Evolutionary conservation across 92 coral and sea anemone species (phyloP), one percentile per base, ranked within the genome.

Genomic region (Palythoa grandiflora): DNA sequence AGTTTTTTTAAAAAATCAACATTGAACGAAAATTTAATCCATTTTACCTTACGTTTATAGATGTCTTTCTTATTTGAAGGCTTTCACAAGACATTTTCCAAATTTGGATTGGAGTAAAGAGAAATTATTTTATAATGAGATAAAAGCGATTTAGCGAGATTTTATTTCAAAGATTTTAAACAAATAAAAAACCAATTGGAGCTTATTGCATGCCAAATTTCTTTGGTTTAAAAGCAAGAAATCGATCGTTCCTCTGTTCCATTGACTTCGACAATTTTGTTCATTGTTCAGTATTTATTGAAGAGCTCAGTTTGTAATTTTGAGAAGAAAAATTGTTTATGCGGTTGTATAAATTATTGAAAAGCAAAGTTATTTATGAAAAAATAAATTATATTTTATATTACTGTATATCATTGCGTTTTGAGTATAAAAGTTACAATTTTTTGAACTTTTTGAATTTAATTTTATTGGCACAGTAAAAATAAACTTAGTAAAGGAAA

Each of bases 321-420:
- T 59, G 52, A 60, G 51, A 61, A 61, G 52, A 28, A 28, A 28
- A 28, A 39, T 15, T 80, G 68, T 28, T 19, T 80, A 66, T 48
- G 28, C 28, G 28, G 40, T 19, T 61, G 57, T 80, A 20, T 21
- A 52, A 8, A 77, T 70, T 60, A 73, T 65, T 59, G 59, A 73
- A 61, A 63, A 63, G 73, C 28, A 63, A 80, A 80, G 74, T 7
- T 47, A 11, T 80, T 80, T 80, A 80, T 66, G 28, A 80, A 68
- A 80, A 80, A 57, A 79, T 37, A 19, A 35, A 63, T 38, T 38
- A 38, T 76, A 47, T 76, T 21, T 61, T 61, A 20, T 53, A 38
- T 38, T 21, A 17, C 5, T 78, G 17, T 38, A 61, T 57, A 60
- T 4, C 73, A 38, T n/a, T 80, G 85, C 51, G 12, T n/a, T 80